These are phyloP conservation scores for Phrynocephalus vlangalii DNA, from an alignment of 2,797 vertebrate genomes.

Conservation along the genomic window DNA sequence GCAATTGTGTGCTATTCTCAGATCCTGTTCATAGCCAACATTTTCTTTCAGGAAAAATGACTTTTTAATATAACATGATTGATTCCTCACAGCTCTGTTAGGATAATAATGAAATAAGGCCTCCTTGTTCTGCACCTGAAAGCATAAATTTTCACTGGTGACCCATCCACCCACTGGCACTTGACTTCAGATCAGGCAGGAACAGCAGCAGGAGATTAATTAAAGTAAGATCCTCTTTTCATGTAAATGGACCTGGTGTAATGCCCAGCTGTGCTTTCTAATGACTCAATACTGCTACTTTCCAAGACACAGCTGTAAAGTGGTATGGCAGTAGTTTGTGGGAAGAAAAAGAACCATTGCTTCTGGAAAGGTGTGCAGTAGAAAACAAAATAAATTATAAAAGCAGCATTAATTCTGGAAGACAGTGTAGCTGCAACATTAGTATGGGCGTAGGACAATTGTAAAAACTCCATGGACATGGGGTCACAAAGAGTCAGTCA, in stretches of 20 bases:
- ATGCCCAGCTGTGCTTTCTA: slow-evolving; percentile 45
- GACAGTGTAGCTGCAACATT: not conserved
- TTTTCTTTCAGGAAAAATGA: slow-evolving; percentile 37
- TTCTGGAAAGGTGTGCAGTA: slow-evolving; percentile 5
- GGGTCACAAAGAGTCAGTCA: too few species aligned
- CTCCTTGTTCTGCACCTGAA: slow-evolving; percentile 54
- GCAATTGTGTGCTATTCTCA: slow-evolving; percentile 43
- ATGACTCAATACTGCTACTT: slow-evolving; percentile 47
- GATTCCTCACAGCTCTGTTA: slow-evolving; percentile 53
- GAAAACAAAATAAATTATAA: not conserved
- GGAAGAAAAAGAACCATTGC: slow-evolving; percentile 4
- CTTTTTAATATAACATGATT: slow-evolving; percentile 52
- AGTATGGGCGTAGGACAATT: not conserved
- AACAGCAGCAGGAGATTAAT: slow-evolving; percentile 54
- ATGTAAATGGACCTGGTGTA: slow-evolving; percentile 42
- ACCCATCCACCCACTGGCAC: slow-evolving; percentile 48
- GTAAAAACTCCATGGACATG: not conserved
- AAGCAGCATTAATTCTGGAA: not conserved
- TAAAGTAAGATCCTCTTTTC: slow-evolving; percentile 59
- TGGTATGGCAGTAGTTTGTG: slow-evolving; percentile 36
- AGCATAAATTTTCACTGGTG: slow-evolving; percentile 32
- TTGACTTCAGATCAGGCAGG: slow-evolving; percentile 58
- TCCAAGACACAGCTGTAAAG: slow-evolving; percentile 39
- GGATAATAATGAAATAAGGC: slow-evolving; percentile 56
- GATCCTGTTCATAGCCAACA: slow-evolving; percentile 56